Evolutionary conservation across 2,888 invertebrate genomes (phyloP).

Genomic region (Metellina segmentata): DNA sequence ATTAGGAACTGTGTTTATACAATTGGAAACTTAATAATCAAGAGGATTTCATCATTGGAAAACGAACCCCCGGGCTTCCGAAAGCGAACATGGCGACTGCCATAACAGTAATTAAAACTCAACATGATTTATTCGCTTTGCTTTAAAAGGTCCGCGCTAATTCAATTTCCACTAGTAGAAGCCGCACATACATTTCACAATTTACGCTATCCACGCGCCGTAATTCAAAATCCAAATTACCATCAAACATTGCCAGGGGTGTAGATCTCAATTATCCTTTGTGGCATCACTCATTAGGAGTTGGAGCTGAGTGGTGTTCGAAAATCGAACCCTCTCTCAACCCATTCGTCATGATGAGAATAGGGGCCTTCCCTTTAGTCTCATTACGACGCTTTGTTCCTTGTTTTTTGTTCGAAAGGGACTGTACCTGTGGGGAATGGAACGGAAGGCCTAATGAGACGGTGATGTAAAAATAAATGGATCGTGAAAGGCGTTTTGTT

Average conservation of each 20-base stretch:
- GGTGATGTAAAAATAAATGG: not conserved
- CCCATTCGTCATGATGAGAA: conserved; percentile 6
- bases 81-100: no score
- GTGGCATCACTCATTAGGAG: conserved; percentile 9
- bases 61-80: not conserved
- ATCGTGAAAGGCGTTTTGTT: not conserved
- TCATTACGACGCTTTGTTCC: conserved; percentile 17
- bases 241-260: not conserved
- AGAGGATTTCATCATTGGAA: not conserved
- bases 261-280: not conserved
- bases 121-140: no score
- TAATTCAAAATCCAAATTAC: not conserved
- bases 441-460: not conserved
- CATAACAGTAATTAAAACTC: no score
- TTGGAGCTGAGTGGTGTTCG: not conserved
- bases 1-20: not conserved
- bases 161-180: no score
- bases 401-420: not conserved
- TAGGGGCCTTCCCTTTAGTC: not conserved
- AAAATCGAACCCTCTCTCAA: not conserved
- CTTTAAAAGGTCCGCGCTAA: no score
- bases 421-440: not conserved
- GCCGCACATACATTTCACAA: not conserved
- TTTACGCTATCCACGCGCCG: not conserved
- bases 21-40: not conserved